Base-by-base conservation (phyloP, 2,113 vertebrate species). In the Pholis gunnellus region DNA sequence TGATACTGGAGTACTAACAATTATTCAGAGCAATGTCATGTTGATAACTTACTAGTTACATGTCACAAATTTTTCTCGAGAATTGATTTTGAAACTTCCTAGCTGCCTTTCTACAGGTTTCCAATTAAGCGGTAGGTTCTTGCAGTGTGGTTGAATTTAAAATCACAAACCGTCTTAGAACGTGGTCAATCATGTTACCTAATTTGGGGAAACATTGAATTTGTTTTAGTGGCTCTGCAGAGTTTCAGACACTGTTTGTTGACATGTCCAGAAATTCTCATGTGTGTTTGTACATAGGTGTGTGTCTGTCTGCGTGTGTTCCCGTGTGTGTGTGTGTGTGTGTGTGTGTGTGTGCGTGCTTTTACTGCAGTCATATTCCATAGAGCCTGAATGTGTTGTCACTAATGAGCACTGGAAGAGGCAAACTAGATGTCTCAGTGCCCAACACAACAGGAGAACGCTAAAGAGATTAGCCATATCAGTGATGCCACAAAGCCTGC, bases 401-500 rank as follows among this genome's bases (percentile, higher is more conserved):
- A 69, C 79, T 83, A 84, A 87, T 86, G 77, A 89, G 70, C 81
- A 18, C 84, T 81, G 81, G 67, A 82, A 82, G 86, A 61, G 61
- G 81, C 42, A 87, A 86, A 88, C 82, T 85, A 75, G 79, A 87
- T 74, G 81, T 89, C 84, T 85, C 80, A 59, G 75, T 85, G 78
- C 73, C 82, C 82, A 78, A 85, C 65, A 83, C 78, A 80, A 72
- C 67, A 85, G 85, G 77, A 79, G 87, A 86, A 89, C 78, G 86
- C 79, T 90, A 84, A 89, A 71, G 73, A 89, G 80, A 93, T 93
- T 89, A 91, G 84, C 87, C 66, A 38, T 85, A 83, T 89, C 80
- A 83, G 79, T 68, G 61, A 60, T 78, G 85, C 84, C 80, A 89
- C 72, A 82, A 78, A 85, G 71, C 76, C 84, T 50, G 40, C 78